These are phyloP conservation scores for Cephonodes hylas DNA, from an alignment of 2,888 invertebrate genomes.

Conservation along the genomic window DNA sequence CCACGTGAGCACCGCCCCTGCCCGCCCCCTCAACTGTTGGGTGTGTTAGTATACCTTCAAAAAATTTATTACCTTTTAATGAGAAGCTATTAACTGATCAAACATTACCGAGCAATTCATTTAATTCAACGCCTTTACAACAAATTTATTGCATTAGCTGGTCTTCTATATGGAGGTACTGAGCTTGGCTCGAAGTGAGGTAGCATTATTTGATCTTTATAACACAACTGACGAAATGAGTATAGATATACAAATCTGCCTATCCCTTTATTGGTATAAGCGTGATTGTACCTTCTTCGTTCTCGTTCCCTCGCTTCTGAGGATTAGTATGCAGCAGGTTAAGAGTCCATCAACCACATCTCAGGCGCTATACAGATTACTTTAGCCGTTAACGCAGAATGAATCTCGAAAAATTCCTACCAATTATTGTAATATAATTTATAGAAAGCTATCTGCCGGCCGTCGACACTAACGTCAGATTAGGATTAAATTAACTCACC, in stretches of 20 bases:
- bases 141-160: too few species aligned
- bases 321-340: too few species aligned
- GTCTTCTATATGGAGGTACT: too few species aligned
- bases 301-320: too few species aligned
- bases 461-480: neutral
- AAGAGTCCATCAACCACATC: too few species aligned
- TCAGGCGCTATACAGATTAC: too few species aligned
- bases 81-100: constrained; percentile 19
- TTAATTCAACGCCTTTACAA: neutral
- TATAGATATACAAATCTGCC: too few species aligned
- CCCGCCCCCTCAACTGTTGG: constrained; percentile 10
- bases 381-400: neutral
- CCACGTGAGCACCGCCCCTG: neutral
- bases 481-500: neutral
- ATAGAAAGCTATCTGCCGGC: neutral
- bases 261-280: too few species aligned
- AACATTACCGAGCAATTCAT: constrained; percentile 22
- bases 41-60: constrained; percentile 23
- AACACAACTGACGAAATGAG: too few species aligned
- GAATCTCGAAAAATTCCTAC: neutral
- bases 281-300: too few species aligned
- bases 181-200: too few species aligned
- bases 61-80: constrained; percentile 18
- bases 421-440: neutral
- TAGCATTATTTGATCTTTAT: too few species aligned